Percentiles rank a stretch among this genome's conserved stretches.
Evolutionary conservation across 2,113 vertebrate genomes (phyloP).

Genomic region (Pica pica): DNA sequence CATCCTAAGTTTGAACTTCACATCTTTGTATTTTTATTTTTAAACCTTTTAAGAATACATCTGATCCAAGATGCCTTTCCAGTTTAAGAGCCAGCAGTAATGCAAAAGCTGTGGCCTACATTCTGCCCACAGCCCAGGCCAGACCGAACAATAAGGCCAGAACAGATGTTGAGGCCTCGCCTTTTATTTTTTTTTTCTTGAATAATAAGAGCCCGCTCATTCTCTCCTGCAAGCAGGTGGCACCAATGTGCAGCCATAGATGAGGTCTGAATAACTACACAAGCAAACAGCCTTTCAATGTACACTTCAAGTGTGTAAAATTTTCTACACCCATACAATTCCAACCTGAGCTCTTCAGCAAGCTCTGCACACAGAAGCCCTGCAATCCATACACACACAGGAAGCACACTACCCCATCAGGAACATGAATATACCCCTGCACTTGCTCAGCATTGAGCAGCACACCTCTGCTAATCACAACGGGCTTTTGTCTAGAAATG

Average conservation of each 20-base stretch:
- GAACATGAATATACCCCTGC: not conserved
- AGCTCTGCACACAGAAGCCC: not conserved
- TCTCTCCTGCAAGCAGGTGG: slow-evolving; percentile 53
- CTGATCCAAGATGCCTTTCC: not conserved
- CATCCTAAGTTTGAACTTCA: not conserved
- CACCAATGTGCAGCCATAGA: slow-evolving; percentile 50
- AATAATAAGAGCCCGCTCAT: not conserved
- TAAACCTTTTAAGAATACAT: not conserved
- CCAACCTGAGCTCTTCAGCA: rapidly evolving
- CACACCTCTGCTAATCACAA: slow-evolving; percentile 28
- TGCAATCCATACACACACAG: not conserved
- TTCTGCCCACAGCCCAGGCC: slow-evolving; percentile 5
- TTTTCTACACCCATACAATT: not conserved
- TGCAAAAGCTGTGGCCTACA: not conserved
- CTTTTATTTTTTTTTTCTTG: not conserved
- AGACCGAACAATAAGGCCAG: not conserved
- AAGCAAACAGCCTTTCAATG: not conserved
- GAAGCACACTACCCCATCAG: not conserved
- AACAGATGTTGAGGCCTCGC: slow-evolving; percentile 50
- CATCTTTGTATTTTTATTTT: not conserved
- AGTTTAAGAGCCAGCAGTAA: not conserved
- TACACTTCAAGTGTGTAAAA: not conserved
- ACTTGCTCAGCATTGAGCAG: not conserved
- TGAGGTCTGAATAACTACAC: slow-evolving; percentile 13
- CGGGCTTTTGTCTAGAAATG: not conserved